These are phyloP conservation scores for Fulmarus glacialis DNA, from an alignment of 2,113 vertebrate genomes.

Conservation along the genomic window DNA sequence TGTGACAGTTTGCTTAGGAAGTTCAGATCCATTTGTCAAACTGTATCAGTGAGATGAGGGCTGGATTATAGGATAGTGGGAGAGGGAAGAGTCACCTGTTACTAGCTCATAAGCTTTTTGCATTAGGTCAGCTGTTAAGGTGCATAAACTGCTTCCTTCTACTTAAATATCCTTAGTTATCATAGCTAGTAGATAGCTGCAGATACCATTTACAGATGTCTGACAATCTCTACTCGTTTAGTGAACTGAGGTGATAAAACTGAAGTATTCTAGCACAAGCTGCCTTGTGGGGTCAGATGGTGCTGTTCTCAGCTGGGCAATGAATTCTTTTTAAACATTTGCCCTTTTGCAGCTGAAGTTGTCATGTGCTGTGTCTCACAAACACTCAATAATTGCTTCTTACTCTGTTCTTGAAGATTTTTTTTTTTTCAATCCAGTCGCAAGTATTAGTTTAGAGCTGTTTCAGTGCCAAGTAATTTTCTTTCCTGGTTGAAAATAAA, in stretches of 20 bases:
- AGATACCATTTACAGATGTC: neutral
- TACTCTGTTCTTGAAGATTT: neutral
- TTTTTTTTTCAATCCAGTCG: neutral
- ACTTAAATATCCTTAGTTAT: neutral
- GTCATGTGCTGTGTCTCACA: neutral
- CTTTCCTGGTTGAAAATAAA: constrained; percentile 29
- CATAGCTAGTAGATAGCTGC: neutral
- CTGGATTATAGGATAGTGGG: neutral
- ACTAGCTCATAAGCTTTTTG: neutral
- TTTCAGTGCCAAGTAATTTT: neutral
- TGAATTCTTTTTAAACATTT: neutral
- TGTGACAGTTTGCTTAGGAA: neutral
- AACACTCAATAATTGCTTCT: neutral
- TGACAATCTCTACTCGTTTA: neutral
- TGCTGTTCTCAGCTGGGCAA: neutral
- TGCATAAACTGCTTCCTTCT: neutral
- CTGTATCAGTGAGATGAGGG: neutral
- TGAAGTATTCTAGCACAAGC: neutral
- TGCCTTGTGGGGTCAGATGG: neutral
- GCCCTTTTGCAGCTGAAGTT: neutral
- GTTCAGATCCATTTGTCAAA: neutral
- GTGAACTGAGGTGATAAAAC: neutral
- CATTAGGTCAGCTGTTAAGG: neutral
- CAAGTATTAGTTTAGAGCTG: neutral
- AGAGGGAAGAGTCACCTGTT: neutral